Conservation (phyloP, 1,140 invertebrate genomes). For the Tetramorium simillimum region DNA sequence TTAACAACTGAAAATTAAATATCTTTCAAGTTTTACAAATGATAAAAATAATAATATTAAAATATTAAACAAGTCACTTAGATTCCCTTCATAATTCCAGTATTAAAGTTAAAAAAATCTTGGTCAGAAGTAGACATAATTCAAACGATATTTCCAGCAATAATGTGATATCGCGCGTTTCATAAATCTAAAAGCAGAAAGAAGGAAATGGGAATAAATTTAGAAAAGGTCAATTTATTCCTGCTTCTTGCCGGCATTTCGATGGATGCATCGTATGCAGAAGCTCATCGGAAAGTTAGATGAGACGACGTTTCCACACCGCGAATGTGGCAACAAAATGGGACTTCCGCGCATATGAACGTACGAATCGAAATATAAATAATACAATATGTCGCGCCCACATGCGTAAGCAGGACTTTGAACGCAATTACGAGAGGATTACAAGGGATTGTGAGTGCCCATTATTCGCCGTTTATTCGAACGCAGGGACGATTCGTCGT, state of each 20-base stretch:
- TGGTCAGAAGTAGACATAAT: too few relatives aligned
- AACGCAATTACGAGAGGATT: conserved; percentile 32
- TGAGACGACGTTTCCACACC: background rate
- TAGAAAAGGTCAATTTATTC: too few relatives aligned
- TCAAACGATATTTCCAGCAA: background rate
- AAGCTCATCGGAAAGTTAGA: background rate
- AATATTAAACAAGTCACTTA: too few relatives aligned
- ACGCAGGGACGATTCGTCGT: conserved; percentile 50
- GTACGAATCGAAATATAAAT: conserved; percentile 23
- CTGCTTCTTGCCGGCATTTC: background rate
- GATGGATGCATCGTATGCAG: background rate
- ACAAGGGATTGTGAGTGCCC: conserved; percentile 20
- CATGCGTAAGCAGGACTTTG: conserved; percentile 9
- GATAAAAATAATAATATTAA: too few relatives aligned
- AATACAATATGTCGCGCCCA: background rate
- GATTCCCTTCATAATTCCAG: too few relatives aligned
- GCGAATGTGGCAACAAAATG: background rate
- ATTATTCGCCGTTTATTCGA: conserved; percentile 39
- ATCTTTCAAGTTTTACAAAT: too few relatives aligned
- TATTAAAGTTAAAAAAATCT: too few relatives aligned
- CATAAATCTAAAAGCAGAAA: background rate
- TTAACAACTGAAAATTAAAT: too few relatives aligned
- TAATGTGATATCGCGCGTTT: background rate
- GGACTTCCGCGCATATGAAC: background rate
- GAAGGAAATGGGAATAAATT: background rate